Base-by-base conservation (phyloP, 2,888 invertebrate genomes). In the Tiliacea aurago region DNA sequence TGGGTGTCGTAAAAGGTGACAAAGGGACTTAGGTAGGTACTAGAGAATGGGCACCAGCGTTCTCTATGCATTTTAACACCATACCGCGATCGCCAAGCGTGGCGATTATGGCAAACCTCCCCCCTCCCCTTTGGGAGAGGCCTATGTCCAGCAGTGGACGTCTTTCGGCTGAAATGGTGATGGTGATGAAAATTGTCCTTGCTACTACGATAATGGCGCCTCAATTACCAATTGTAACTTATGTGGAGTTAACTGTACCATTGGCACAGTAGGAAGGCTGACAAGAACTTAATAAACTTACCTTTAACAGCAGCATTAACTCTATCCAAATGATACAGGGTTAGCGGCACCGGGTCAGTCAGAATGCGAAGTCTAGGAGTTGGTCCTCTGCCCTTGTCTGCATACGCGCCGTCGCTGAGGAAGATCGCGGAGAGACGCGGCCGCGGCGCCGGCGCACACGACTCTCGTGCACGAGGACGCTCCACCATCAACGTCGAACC, bases 291-390 rank as follows among this genome's bases (percentile, higher is more conserved):
- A 13, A 18, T 28, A 41, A 68, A 74, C 91, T 85, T 91, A 97
- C 97, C 97, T 96, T 96, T 96, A 45, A 96, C 96, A 86, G 96
- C 96, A 62, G 96, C 96, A 84, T 96, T 96, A 69, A 97, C 92
- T 88, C 96, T 93, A 80, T 96, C 96, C 87, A 97, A 91, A 88
- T 96, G 96, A 84, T 96, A 96, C 45, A 97, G 92, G 5, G 96
- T 96, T 82, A 97, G 89, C 7, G 96, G 96, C 77, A 97, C 94
- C n/a, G 96, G 97, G 84, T 96, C 96, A 28, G 96, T 95, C 63
- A 96, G 83, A 59, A 96, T 88, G 55, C 92, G 92, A 45, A 96
- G 89, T 62, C 93, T 90, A 20, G 93, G 94, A 18, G 90, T 87
- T 2, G 92, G 91, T 76, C 93, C 92, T 83, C 94, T 89, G 33